A percentile compares a stretch with the other conserved stretches of the same genome.
Conservation (phyloP, 2,888 invertebrate species). For the Cryptus viduatorius region DNA sequence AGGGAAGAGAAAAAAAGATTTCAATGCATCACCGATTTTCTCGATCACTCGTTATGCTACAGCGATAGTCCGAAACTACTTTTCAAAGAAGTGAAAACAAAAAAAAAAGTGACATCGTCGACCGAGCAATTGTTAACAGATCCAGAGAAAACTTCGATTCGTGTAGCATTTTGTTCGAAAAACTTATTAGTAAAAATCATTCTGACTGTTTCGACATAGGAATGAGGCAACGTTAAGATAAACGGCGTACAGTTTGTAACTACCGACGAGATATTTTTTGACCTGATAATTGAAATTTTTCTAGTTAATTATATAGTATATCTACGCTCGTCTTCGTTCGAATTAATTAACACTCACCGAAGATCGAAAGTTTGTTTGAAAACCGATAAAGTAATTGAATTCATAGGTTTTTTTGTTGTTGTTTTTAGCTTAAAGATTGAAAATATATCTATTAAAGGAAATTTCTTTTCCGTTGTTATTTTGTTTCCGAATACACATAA, state of each 20-base stretch:
- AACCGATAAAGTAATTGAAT: neutral
- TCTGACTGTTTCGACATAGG: slow-evolving; percentile 54
- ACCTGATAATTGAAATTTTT: neutral
- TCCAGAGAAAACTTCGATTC: neutral
- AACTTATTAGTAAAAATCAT: slow-evolving; percentile 33
- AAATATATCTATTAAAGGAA: neutral
- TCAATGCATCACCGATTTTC: slow-evolving; percentile 11
- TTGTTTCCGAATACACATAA: too few relatives aligned
- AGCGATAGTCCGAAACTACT: neutral
- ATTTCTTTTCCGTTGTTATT: too few relatives aligned
- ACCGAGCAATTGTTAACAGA: slow-evolving; percentile 8
- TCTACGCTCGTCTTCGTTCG: neutral
- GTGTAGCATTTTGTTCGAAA: slow-evolving; percentile 6
- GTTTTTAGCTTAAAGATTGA: neutral
- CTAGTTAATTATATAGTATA: neutral
- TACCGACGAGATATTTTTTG: neutral
- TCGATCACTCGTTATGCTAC: neutral
- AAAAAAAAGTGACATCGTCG: slow-evolving; percentile 8
- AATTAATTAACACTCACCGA: neutral
- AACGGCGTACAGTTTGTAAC: slow-evolving; percentile 18
- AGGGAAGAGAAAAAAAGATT: neutral
- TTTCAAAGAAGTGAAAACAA: slow-evolving; percentile 4
- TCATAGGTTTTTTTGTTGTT: neutral
- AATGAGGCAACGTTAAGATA: slow-evolving; percentile 52
- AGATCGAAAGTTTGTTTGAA: neutral